A percentile compares a stretch with the other conserved stretches of the same genome.
Evolutionary conservation across 2,888 invertebrate genomes (phyloP).

Genomic region (Andrena camellia): DNA sequence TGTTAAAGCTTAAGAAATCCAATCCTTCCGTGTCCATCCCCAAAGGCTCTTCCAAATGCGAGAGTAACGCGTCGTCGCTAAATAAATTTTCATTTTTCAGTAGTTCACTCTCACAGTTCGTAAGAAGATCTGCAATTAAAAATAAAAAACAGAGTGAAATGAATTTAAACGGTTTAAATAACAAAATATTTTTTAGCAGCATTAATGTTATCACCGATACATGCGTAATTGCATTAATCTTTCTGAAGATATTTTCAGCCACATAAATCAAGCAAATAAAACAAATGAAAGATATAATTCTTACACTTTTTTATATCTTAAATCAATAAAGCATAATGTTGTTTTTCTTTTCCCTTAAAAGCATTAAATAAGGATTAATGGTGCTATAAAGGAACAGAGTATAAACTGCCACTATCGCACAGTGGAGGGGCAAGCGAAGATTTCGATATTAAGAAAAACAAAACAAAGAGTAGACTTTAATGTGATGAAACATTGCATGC

Average conservation of each 20-base stretch:
- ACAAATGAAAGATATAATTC: no score
- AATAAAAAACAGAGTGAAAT: conserved; percentile 5
- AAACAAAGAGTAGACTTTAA: conserved; percentile 19
- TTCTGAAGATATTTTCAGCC: not conserved
- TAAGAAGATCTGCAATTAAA: conserved; percentile 87
- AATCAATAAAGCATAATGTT: no score
- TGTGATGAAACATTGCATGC: conserved; percentile 38
- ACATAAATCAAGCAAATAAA: no score
- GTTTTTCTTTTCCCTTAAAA: no score
- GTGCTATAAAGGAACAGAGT: no score
- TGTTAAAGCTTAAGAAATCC: conserved; percentile 84
- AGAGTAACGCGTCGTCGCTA: conserved; percentile 86
- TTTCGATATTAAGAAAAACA: not conserved
- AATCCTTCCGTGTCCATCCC: conserved; percentile 85
- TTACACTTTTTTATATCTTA: no score
- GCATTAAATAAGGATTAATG: no score
- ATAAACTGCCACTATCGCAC: no score
- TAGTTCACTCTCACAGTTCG: conserved; percentile 89
- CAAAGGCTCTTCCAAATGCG: conserved; percentile 85
- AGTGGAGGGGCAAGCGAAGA: not conserved
- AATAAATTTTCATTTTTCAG: conserved; percentile 87
- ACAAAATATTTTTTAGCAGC: not conserved
- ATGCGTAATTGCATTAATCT: not conserved
- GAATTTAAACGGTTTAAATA: not conserved
- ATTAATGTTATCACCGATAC: not conserved